These are phyloP conservation scores for Arbacia lixula DNA, from an alignment of 53 echinoderm and acorn worm genomes.

Conservation along the genomic window DNA sequence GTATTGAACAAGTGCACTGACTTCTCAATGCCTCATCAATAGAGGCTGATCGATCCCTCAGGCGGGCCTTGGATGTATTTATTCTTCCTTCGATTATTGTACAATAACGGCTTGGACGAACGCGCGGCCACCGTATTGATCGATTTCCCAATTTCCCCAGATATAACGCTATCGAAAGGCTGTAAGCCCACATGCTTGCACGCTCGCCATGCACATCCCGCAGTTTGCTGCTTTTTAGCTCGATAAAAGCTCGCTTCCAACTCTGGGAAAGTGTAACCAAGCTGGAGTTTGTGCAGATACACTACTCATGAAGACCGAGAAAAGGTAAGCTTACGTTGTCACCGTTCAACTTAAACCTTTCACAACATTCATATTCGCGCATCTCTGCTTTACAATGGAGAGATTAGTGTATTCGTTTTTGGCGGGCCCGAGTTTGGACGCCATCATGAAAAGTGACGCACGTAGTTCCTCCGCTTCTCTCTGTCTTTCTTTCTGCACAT, in stretches of 20 bases:
- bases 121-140: constrained; percentile 29
- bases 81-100: constrained; percentile 6
- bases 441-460: constrained; percentile 35
- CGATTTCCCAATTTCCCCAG: constrained; percentile 30
- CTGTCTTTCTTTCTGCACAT: too few species aligned
- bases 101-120: background rate
- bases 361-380: too few species aligned
- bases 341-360: too few species aligned
- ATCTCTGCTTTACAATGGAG: too few species aligned
- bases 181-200: background rate
- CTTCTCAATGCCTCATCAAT: constrained; percentile 4
- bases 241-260: too few species aligned
- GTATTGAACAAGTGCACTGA: constrained; percentile 29
- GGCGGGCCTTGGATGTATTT: constrained; percentile 26
- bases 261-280: too few species aligned
- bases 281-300: too few species aligned
- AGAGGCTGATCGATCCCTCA: background rate
- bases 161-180: background rate
- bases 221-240: constrained; percentile 27
- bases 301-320: too few species aligned
- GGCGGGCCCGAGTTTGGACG: constrained; percentile 30
- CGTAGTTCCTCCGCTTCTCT: too few species aligned
- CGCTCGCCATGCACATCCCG: constrained; percentile 43
- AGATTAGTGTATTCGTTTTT: constrained; percentile 32
- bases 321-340: too few species aligned